Percentiles rank a stretch among this genome's conserved stretches.
These are phyloP conservation scores for Poeciliopsis occidentalis DNA, from an alignment of 2,113 vertebrate genomes.

Conservation along the genomic window DNA sequence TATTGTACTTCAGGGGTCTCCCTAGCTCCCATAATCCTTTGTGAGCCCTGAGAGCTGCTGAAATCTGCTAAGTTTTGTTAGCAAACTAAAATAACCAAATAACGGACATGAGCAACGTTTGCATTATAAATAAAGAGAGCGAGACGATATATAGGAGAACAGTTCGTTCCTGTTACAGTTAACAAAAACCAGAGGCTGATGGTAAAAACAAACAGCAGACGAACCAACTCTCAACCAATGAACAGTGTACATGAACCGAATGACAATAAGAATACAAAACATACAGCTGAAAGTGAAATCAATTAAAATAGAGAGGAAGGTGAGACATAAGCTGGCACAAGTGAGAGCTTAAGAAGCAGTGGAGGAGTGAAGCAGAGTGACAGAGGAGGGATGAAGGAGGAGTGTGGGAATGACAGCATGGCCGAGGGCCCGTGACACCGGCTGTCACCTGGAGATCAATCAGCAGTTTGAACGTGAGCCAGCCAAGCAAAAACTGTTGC, in stretches of 20 bases:
- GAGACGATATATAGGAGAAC: constrained; percentile 5
- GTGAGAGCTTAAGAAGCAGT: constrained; percentile 46
- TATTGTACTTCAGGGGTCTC: neutral
- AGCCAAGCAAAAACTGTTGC: constrained; percentile 64
- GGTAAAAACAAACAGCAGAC: constrained; percentile 24
- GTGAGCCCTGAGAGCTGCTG: neutral
- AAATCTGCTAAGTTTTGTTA: neutral
- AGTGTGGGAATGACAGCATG: constrained; percentile 65
- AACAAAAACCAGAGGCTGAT: constrained; percentile 31
- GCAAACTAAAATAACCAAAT: neutral
- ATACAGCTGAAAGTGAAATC: constrained; percentile 21
- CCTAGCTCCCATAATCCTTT: neutral
- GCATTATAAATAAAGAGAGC: constrained; percentile 27
- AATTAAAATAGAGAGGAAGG: constrained; percentile 30
- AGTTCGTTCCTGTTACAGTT: constrained; percentile 29
- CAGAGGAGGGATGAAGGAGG: constrained; percentile 30
- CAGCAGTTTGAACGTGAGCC: constrained; percentile 54
- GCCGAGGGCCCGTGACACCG: constrained; percentile 63
- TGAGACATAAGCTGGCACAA: constrained; percentile 48
- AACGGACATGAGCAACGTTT: constrained; percentile 29
- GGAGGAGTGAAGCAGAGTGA: constrained; percentile 26
- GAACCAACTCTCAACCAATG: constrained; percentile 47
- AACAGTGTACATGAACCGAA: constrained; percentile 31
- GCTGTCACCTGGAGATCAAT: constrained; percentile 77
- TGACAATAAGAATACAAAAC: constrained; percentile 35